Base-by-base conservation (phyloP, 2,888 invertebrate genomes). In the Emmelina monodactyla region DNA sequence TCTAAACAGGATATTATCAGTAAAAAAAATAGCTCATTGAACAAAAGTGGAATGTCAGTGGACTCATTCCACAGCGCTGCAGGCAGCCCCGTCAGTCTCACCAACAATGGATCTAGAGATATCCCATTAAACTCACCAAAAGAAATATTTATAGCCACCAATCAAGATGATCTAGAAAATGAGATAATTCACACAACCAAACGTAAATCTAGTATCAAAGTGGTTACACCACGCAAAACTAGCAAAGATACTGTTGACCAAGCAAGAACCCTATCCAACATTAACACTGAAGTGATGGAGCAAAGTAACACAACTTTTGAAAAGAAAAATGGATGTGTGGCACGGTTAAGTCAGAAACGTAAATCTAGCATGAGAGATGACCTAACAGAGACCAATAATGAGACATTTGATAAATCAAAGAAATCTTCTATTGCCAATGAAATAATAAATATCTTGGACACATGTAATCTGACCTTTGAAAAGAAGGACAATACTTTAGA, bases 61-160 rank as follows among this genome's bases (percentile, higher is more conserved):
- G 72, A 73, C 16, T 73, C 75, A 11, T 73, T 65, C 35, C 63
- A 73, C 38, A 75, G 71, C 41, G 73, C 73, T 63, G 62, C 65
- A 2, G 66, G 63, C 60, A 75, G 71, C 50, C 66, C 65, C 9
- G n/a, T 32, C 0, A 39, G 39, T 3, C n/a, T 28, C 22, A 22
- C 29, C 5, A 9, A 6, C 19, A 19, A 19, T 19, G 19, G 19
- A 19, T 37, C 32, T 37, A 25, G 32, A 6, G 19, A 19, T 19
- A 19, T 19, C 5, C n/a, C n/a, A n/a, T n/a, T n/a, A n/a, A n/a
- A n/a, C n/a, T n/a, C n/a, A n/a, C n/a, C n/a, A n/a, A n/a, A n/a
- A n/a, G n/a, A n/a, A n/a, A n/a, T n/a, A n/a, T n/a, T n/a, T n/a
- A n/a, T n/a, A n/a, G n/a, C n/a, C n/a, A n/a, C n/a, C n/a, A n/a